Evolutionary conservation across 2,113 vertebrate species (phyloP).

Genomic region (Leptodactylus fuscus): DNA sequence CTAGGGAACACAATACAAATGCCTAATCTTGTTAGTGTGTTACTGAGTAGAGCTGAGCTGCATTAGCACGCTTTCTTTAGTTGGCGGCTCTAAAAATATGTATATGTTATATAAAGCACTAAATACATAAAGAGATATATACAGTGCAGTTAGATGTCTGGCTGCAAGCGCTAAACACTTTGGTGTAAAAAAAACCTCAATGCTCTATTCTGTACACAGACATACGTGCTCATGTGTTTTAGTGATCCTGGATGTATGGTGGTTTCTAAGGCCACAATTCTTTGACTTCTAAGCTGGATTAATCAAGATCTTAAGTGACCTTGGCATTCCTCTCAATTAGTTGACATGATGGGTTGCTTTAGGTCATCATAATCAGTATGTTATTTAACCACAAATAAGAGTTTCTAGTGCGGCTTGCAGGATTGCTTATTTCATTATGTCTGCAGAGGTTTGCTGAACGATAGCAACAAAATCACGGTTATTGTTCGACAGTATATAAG

Average conservation of each 20-base stretch:
- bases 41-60: conserved; percentile 25
- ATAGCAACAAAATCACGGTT: background rate
- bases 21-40: conserved; percentile 25
- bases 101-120: background rate
- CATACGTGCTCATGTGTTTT: background rate
- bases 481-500: background rate
- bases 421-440: conserved; percentile 25
- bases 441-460: background rate
- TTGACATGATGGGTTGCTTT: conserved; percentile 22
- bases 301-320: conserved; percentile 48
- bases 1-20: conserved; percentile 34
- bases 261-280: conserved; percentile 36
- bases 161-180: background rate
- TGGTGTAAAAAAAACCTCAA: no score
- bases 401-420: background rate
- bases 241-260: conserved; percentile 24
- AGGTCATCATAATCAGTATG: conserved; percentile 31
- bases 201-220: background rate
- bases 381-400: conserved; percentile 37
- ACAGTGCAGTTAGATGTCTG: background rate
- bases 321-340: conserved; percentile 50
- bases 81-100: background rate
- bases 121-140: background rate
- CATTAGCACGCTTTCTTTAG: conserved; percentile 20
- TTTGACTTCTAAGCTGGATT: conserved; percentile 38